Conservation (phyloP, 2,113 vertebrate genomes). For the Sminthopsis crassicaudata region DNA sequence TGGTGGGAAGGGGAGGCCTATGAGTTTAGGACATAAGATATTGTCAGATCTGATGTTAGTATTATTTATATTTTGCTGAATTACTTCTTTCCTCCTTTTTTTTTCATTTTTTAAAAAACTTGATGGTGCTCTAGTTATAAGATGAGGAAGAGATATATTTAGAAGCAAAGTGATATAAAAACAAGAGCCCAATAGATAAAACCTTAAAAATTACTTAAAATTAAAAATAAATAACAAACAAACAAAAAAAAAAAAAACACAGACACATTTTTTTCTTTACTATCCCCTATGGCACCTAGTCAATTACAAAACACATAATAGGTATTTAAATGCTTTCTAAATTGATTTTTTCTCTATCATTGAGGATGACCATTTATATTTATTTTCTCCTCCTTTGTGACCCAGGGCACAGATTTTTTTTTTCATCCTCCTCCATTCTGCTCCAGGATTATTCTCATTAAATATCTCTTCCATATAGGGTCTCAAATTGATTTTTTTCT, state of each 20-base stretch:
- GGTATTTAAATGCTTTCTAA: too few species aligned
- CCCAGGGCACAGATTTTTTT: neutral
- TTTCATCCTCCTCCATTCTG: too few species aligned
- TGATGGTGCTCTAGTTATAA: neutral
- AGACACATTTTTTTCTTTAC: neutral
- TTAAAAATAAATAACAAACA: too few species aligned
- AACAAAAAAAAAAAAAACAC: neutral
- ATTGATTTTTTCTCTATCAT: neutral
- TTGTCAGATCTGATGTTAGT: neutral
- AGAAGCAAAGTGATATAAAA: neutral
- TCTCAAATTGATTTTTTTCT: too few species aligned
- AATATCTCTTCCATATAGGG: too few species aligned
- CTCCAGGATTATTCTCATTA: too few species aligned
- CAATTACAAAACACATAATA: neutral
- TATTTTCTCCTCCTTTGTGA: neutral
- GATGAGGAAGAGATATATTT: neutral
- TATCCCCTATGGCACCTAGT: neutral
- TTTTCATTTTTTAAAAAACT: neutral
- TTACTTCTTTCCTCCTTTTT: neutral
- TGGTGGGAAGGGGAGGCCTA: too few species aligned
- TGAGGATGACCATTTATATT: neutral
- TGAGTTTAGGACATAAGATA: neutral
- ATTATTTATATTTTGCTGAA: neutral
- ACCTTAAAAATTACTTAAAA: neutral
- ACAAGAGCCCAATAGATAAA: neutral